phyloP scores from a whole-genome alignment of 2,797 vertebrate species.

The Rhinatrema bivittatum region DNA sequence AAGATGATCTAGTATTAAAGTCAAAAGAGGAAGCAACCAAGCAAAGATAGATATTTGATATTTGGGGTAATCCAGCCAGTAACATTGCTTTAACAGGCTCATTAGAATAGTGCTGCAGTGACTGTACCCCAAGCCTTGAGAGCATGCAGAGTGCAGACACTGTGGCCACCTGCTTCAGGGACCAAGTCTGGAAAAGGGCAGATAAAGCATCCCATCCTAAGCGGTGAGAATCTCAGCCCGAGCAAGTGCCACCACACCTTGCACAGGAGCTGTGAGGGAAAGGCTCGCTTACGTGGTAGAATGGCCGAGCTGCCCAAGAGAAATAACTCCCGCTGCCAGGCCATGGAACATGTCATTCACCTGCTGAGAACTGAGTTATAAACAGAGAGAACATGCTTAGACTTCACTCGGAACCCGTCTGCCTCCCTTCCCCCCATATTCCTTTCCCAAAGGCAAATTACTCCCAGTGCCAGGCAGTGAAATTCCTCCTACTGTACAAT shows the following conservation, averaged over 20 bases:
- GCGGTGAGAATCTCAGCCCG: not conserved
- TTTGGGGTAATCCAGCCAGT: too few relatives aligned
- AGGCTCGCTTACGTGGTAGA: slow-evolving; percentile 35
- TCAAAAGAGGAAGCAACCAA: too few relatives aligned
- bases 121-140: not conserved
- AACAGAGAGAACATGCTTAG: slow-evolving; percentile 9
- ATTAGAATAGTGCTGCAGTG: too few relatives aligned
- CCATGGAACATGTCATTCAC: slow-evolving; percentile 29
- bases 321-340: slow-evolving; percentile 31
- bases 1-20: too few relatives aligned
- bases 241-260: slow-evolving; percentile 8
- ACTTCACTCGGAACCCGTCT: not conserved
- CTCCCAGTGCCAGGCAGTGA: too few relatives aligned
- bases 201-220: too few relatives aligned
- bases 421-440: too few relatives aligned
- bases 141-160: slow-evolving; percentile 16
- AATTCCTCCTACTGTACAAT: too few relatives aligned
- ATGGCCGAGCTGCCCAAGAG: slow-evolving; percentile 34
- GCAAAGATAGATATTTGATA: too few relatives aligned
- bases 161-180: too few relatives aligned
- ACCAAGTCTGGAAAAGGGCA: not conserved
- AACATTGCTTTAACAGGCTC: too few relatives aligned
- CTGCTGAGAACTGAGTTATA: slow-evolving; percentile 36
- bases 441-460: too few relatives aligned
- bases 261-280: slow-evolving; percentile 6